Base-by-base conservation (phyloP, 2,113 vertebrate species). In the Ammodytes dubius region DNA sequence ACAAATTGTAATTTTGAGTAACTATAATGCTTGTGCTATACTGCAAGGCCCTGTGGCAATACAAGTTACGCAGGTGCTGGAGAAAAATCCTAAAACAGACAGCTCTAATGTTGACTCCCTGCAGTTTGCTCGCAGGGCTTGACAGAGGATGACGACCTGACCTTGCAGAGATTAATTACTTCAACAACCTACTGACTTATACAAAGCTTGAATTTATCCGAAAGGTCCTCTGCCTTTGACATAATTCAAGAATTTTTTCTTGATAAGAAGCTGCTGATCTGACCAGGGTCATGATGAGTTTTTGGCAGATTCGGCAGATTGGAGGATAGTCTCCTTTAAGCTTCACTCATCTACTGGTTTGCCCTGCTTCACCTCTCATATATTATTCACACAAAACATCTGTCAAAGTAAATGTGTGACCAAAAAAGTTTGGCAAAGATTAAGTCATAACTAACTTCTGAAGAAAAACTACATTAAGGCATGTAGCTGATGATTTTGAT, bases 311-410 rank as follows among this genome's bases (percentile, higher is more conserved):
- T 17, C 47, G 5, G 17, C 37, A 59, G 52, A 49, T 40, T 45
- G 7, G 17, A 50, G 39, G 39, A 40, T 11, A 27, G 43, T 47
- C 27, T 53, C 7, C 42, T 53, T 76, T n/a, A 37, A 60, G 11
- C 40, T 6, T 43, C 14, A 40, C 45, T 42, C 17, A 54, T 70
- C 15, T 11, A 37, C 49, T 27, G 11, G 46, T 57, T 74, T 46
- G 61, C 15, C 8, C 17, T 49, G 35, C 13, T 13, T 67, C 14
- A 1, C 10, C 35, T 17, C 59, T 71, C 60, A 76, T 80, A 43
- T 66, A 60, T 80, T 71, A 85, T 85, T 76, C 7, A 80, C 8
- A 19, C 60, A 56, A 80, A 76, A 69, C 66, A 79, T 80, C 53
- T 71, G 71, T 76, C 67, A 76, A 45, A 79, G 66, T 70, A 70